Evolutionary conservation across 2,888 invertebrate genomes (phyloP).

Genomic region (Chironomus tentans): DNA sequence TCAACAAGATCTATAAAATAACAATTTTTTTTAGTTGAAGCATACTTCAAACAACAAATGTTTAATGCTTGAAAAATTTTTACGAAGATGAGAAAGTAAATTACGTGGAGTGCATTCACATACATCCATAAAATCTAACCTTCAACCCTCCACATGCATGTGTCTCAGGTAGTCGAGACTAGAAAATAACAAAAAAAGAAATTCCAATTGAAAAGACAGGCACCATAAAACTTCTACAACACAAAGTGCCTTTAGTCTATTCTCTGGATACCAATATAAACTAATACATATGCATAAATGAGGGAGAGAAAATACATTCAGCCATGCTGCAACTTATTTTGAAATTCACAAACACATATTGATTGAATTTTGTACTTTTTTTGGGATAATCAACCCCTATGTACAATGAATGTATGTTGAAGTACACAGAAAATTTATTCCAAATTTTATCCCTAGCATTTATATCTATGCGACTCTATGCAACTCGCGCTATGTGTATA

Average conservation of each 20-base stretch:
- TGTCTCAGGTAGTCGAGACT: not conserved
- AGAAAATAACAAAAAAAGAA: not conserved
- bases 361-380: not conserved
- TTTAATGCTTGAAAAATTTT: too few species aligned
- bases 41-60: too few species aligned
- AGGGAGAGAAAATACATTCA: not conserved
- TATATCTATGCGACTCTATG: not conserved
- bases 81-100: too few species aligned
- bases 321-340: not conserved
- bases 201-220: not conserved
- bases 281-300: not conserved
- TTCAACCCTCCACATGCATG: not conserved
- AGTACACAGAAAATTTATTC: not conserved
- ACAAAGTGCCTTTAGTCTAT: not conserved
- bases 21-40: too few species aligned
- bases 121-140: too few species aligned
- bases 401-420: not conserved
- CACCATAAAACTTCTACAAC: too few species aligned
- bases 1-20: too few species aligned
- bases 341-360: not conserved
- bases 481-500: not conserved
- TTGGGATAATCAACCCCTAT: conserved; percentile 8
- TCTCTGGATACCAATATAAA: not conserved
- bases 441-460: not conserved
- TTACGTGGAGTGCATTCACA: too few species aligned